phyloP scores from a whole-genome alignment of 2,888 invertebrate genomes.

The Chloroclystis v-ata region DNA sequence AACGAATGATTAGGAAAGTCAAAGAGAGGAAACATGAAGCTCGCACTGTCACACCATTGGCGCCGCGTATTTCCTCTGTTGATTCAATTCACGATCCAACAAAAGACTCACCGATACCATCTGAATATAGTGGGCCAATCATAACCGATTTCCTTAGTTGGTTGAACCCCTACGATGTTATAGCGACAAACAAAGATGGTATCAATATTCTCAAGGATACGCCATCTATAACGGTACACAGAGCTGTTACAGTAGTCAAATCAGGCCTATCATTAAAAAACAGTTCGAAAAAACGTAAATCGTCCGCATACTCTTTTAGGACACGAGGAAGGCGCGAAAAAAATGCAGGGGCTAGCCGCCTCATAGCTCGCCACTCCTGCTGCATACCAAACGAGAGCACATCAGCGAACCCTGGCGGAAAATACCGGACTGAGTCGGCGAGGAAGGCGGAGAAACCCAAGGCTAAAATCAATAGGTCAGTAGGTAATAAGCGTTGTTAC shows the following conservation, averaged over 20 bases:
- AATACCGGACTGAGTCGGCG: conserved; percentile 69
- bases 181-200: conserved; percentile 61
- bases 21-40: conserved; percentile 62
- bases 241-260: conserved; percentile 69
- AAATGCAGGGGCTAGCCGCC: conserved; percentile 63
- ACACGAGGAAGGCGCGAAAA: conserved; percentile 68
- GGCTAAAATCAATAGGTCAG: conserved; percentile 56
- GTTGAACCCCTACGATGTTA: conserved; percentile 74
- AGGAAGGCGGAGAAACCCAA: conserved; percentile 59
- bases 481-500: conserved; percentile 75
- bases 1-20: conserved; percentile 75
- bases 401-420: conserved; percentile 40
- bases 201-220: conserved; percentile 40
- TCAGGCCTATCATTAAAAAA: conserved; percentile 59
- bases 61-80: conserved; percentile 48
- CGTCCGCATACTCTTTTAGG: conserved; percentile 72
- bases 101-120: conserved; percentile 54
- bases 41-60: conserved; percentile 49
- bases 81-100: conserved; percentile 38
- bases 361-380: conserved; percentile 65
- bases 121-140: conserved; percentile 80
- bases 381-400: conserved; percentile 52
- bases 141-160: conserved; percentile 83
- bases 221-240: conserved; percentile 70
- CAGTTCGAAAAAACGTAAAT: conserved; percentile 70